Base-by-base conservation (phyloP, 2,888 invertebrate species). In the Pseudanteris insignis region DNA sequence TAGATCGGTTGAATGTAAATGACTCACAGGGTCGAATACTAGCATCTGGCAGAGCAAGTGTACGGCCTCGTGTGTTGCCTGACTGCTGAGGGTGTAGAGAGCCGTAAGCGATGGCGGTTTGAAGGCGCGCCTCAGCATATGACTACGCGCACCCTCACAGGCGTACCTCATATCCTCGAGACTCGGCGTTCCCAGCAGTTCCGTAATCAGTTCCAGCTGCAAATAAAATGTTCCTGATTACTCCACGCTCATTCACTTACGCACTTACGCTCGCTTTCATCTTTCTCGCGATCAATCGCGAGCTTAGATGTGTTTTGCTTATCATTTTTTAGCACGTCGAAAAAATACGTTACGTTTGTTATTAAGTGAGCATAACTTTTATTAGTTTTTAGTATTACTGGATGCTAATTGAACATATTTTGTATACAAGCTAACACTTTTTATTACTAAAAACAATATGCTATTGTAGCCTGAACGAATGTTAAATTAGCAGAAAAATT, bases 41-140 rank as follows among this genome's bases (percentile, higher is more conserved):
- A 99, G 86, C 96, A 99, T 96, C 86, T 96, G 94, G 78, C 92
- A 91, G 38, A 99, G 86, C 70, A 99, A 86, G 84, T 98, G 96
- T 67, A 98, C 96, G 48, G 98, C 98, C 84, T 99, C 98, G 80
- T 96, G 96, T 64, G 96, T 96, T 74, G 96, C 96, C 80, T 96
- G 94, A 67, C 88, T 87, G 67, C 92, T 92, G 62, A 98, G 87
- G 59, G 92, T 92, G 83, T 97, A 97, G 67, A 98, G 87, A 67
- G 93, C 89, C 69, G 92, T 88, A 73, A 95, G 86, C 72, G 91
- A 92, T 66, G 91, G 92, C 72, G 91, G 91, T 82, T 94, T 94
- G 65, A 89, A 91, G 69, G 90, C 93, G 74, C 90, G 88, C 57
- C 91, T 86, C 75, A 94, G 81, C 90, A 96, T 94, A 82, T 96